These are phyloP conservation scores for Enteromius unitaeniatus DNA, from an alignment of 2,797 vertebrate species.

Conservation along the genomic window DNA sequence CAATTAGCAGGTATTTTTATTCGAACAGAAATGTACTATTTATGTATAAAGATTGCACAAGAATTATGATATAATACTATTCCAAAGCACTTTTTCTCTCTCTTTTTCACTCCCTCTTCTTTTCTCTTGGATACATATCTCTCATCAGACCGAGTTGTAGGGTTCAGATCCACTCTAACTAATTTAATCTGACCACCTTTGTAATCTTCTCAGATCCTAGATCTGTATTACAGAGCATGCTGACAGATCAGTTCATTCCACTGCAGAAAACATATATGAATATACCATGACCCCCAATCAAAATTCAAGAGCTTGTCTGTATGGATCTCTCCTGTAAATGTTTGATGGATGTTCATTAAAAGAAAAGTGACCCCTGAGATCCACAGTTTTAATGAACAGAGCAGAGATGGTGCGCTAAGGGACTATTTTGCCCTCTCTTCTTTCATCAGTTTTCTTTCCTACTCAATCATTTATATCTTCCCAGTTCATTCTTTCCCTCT, in stretches of 20 bases:
- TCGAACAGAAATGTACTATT: too few species aligned
- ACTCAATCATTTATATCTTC: background rate
- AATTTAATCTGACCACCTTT: constrained; percentile 4
- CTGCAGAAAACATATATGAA: background rate
- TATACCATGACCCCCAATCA: background rate
- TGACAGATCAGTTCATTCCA: background rate
- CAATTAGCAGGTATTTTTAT: background rate
- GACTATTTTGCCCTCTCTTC: background rate
- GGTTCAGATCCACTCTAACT: constrained; percentile 11
- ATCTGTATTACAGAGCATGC: background rate
- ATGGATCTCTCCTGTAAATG: background rate
- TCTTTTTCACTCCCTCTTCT: background rate
- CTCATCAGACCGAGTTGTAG: constrained; percentile 14
- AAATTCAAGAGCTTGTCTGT: background rate
- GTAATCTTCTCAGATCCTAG: background rate
- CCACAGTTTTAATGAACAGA: background rate
- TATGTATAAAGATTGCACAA: too few species aligned
- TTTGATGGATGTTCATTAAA: constrained; percentile 16
- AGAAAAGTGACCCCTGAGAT: background rate
- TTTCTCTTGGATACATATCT: background rate
- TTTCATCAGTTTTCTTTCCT: constrained; percentile 8
- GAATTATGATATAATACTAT: background rate
- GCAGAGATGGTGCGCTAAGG: background rate
- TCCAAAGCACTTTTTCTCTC: background rate
- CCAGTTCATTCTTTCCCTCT: background rate